Percentiles rank a stretch among this genome's conserved stretches.
These are phyloP conservation scores for Lycaon pictus DNA, from an alignment of 2,113 vertebrate genomes.

Conservation along the genomic window DNA sequence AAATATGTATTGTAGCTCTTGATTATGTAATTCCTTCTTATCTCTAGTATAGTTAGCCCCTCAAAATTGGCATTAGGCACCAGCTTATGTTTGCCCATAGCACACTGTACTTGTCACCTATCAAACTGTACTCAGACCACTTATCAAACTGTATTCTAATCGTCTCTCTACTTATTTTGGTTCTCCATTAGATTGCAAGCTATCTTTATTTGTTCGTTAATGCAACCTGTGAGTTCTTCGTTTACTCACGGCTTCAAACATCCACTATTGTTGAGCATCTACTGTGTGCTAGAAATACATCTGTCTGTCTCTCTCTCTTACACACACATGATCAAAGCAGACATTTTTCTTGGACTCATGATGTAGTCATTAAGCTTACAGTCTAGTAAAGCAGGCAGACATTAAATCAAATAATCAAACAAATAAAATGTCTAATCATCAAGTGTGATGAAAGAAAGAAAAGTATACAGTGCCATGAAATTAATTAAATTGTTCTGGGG, in stretches of 20 bases:
- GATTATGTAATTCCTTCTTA: not conserved
- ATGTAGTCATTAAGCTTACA: not conserved
- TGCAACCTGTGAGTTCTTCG: not conserved
- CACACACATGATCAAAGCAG: not conserved
- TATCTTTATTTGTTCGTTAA: slow-evolving; percentile 13
- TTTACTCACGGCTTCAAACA: not conserved
- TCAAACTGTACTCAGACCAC: not conserved
- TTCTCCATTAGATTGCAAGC: not conserved
- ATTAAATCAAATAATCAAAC: slow-evolving; percentile 47
- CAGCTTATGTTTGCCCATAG: not conserved
- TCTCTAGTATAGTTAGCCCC: not conserved
- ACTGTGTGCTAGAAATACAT: not conserved
- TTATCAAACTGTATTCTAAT: not conserved
- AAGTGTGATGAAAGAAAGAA: slow-evolving; percentile 50
- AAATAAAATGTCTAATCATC: not conserved
- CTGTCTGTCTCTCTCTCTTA: not conserved
- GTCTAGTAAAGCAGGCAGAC: not conserved
- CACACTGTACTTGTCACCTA: not conserved
- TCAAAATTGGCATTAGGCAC: not conserved
- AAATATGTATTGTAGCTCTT: not conserved
- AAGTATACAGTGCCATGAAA: not conserved
- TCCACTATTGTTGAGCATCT: not conserved
- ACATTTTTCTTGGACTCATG: not conserved
- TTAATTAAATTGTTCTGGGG: not conserved
- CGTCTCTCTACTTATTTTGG: not conserved